Conservation (phyloP, 2,113 vertebrate species). For the Planiliza haematocheilus region DNA sequence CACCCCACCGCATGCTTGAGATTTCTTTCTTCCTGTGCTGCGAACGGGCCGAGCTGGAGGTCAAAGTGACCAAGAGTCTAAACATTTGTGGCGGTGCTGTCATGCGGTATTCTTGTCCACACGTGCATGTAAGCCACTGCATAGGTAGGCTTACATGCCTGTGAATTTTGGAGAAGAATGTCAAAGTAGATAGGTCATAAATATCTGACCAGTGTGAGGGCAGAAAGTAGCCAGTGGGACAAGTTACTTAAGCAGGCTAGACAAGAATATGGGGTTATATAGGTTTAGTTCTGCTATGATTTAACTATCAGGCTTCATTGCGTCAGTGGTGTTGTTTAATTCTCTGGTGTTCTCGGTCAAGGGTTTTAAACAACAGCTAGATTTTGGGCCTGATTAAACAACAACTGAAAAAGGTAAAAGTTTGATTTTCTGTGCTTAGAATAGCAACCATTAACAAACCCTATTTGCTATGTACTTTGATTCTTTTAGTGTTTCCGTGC, state of each 20-base stretch:
- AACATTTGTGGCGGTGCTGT: slow-evolving; percentile 26
- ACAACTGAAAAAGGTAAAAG: background rate
- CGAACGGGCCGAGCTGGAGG: slow-evolving; percentile 18
- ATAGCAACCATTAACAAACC: background rate
- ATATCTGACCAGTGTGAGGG: slow-evolving; percentile 42
- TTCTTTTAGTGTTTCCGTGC: slow-evolving; percentile 50
- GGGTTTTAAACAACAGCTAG: background rate
- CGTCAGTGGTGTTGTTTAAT: too few species aligned
- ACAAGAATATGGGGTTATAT: background rate
- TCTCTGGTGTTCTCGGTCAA: background rate
- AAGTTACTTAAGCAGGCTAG: background rate
- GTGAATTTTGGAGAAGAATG: slow-evolving; percentile 45
- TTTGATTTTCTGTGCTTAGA: background rate
- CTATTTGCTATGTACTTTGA: slow-evolving; percentile 29
- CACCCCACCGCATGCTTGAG: slow-evolving; percentile 23
- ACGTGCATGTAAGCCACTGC: too few species aligned
- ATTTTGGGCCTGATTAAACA: background rate
- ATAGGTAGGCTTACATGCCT: slow-evolving; percentile 38
- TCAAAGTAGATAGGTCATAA: slow-evolving; percentile 13
- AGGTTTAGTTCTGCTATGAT: too few species aligned
- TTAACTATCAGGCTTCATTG: too few species aligned
- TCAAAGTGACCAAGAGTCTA: slow-evolving; percentile 53
- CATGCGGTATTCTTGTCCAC: slow-evolving; percentile 32
- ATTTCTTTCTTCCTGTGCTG: slow-evolving; percentile 24
- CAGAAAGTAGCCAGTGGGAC: slow-evolving; percentile 7